phyloP scores from a whole-genome alignment of 2,797 vertebrate species.

The Champsocephalus gunnari region DNA sequence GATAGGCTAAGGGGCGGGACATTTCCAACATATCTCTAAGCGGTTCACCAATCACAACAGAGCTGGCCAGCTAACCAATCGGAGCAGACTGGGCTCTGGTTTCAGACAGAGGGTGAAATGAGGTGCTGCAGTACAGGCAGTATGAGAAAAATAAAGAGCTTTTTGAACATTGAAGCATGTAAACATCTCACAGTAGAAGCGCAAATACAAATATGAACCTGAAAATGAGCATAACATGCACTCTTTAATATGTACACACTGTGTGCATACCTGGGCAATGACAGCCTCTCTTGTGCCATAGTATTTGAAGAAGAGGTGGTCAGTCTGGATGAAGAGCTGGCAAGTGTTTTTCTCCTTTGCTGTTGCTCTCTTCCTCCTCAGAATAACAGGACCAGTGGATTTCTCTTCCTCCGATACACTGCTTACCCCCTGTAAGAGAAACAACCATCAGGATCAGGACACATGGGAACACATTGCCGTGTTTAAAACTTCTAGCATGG shows the following conservation, averaged over 20 bases:
- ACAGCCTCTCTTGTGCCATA: constrained; percentile 94
- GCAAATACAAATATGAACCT: no score
- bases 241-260: not conserved
- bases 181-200: no score
- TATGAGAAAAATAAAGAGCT: no score
- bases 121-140: no score
- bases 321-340: constrained; percentile 97
- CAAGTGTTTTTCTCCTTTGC: constrained; percentile 93
- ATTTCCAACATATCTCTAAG: no score
- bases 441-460: not conserved
- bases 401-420: constrained; percentile 51
- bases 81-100: no score
- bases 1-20: no score
- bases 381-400: constrained; percentile 86
- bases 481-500: not conserved
- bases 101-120: no score
- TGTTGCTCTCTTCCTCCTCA: constrained; percentile 91
- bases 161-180: no score
- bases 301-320: constrained; percentile 92
- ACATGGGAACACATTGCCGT: not conserved
- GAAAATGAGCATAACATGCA: no score
- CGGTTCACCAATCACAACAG: no score
- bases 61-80: no score
- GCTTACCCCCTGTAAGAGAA: constrained; percentile 56
- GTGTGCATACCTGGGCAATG: constrained; percentile 91